These are phyloP conservation scores for Epicampocera succincta DNA, from an alignment of 2,888 invertebrate species.

Conservation along the genomic window DNA sequence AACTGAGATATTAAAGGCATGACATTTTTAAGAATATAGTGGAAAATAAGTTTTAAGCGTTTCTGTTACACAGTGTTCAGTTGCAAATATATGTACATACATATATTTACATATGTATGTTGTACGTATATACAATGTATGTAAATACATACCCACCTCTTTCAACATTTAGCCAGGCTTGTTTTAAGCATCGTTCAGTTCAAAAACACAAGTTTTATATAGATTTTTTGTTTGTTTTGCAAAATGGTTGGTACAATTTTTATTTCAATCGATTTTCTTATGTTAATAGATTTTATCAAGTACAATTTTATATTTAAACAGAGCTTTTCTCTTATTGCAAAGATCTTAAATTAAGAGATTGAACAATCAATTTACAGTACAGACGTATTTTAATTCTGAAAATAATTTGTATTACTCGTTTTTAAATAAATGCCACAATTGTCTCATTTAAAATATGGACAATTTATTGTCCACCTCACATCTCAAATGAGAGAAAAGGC, in stretches of 20 bases:
- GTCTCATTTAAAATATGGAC: slow-evolving; percentile 64
- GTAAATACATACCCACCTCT: no score
- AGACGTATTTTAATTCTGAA: not conserved
- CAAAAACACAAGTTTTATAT: slow-evolving; percentile 59
- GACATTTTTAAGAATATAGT: no score
- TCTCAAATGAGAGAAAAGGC: slow-evolving; percentile 69
- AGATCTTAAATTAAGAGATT: slow-evolving; percentile 56
- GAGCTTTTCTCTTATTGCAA: not conserved
- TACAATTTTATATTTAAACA: slow-evolving; percentile 22
- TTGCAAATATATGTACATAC: no score
- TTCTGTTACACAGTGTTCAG: no score
- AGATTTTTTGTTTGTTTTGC: slow-evolving; percentile 75
- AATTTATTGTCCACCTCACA: slow-evolving; percentile 15
- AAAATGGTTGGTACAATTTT: slow-evolving; percentile 80
- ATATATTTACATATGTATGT: no score
- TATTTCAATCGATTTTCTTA: slow-evolving; percentile 71
- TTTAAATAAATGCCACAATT: slow-evolving; percentile 61
- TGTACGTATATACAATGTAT: no score
- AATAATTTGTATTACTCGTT: not conserved
- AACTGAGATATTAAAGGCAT: no score
- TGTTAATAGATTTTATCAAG: slow-evolving; percentile 16
- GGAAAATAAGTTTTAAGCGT: no score
- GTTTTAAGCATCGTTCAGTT: not conserved
- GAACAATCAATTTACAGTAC: slow-evolving; percentile 7
- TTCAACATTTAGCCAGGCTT: not conserved